Evolutionary conservation across 2,888 invertebrate species (phyloP).

Genomic region (Leistus spinibarbis): DNA sequence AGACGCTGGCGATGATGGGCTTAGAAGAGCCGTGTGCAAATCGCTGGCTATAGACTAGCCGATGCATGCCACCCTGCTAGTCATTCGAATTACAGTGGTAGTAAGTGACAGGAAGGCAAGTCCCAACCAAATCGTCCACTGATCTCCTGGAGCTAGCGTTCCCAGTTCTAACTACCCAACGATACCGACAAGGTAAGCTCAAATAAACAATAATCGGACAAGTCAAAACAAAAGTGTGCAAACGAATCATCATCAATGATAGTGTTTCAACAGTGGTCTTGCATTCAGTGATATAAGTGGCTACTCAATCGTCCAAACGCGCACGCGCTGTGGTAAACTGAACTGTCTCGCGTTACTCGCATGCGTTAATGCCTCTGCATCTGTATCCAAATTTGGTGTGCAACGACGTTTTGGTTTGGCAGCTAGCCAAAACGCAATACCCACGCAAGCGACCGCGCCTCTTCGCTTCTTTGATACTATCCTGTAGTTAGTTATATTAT

Average conservation of each 20-base stretch:
- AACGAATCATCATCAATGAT: neutral
- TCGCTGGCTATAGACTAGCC: slow-evolving; percentile 65
- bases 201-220: slow-evolving; percentile 22
- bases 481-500: slow-evolving; percentile 49
- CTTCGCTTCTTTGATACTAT: neutral
- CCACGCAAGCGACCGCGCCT: slow-evolving; percentile 54
- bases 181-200: slow-evolving; percentile 57
- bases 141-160: slow-evolving; percentile 48
- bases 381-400: slow-evolving; percentile 61
- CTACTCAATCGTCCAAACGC: neutral
- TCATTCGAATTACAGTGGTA: slow-evolving; percentile 67
- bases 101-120: slow-evolving; percentile 61
- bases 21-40: slow-evolving; percentile 66
- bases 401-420: slow-evolving; percentile 51
- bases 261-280: neutral
- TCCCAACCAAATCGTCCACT: slow-evolving; percentile 43
- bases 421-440: slow-evolving; percentile 56
- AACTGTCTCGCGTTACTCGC: slow-evolving; percentile 39
- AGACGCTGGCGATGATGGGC: slow-evolving; percentile 21
- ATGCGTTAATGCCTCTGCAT: neutral
- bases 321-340: neutral
- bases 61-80: slow-evolving; percentile 58
- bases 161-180: slow-evolving; percentile 49
- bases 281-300: neutral
- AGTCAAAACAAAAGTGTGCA: slow-evolving; percentile 40